These are phyloP conservation scores for Neosalanx taihuensis DNA, from an alignment of 2,797 vertebrate genomes.

Conservation along the genomic window DNA sequence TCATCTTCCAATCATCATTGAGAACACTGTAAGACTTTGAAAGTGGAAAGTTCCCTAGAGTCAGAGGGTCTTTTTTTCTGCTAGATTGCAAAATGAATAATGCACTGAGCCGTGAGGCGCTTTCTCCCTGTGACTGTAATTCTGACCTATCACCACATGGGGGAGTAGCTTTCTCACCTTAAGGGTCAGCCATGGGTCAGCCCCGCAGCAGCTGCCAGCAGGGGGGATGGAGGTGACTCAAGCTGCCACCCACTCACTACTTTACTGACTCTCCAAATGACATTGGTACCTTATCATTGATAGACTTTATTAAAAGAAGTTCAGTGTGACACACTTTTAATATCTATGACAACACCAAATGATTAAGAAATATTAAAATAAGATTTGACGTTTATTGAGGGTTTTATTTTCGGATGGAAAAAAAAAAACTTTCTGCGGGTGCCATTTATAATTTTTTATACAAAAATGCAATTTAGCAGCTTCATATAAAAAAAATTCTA, in stretches of 20 bases:
- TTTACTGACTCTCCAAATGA: conserved; percentile 53
- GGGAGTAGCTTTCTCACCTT: conserved; percentile 57
- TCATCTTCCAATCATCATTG: conserved; percentile 5
- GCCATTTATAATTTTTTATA: conserved; percentile 66
- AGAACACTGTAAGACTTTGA: conserved; percentile 40
- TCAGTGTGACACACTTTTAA: conserved; percentile 65
- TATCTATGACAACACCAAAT: conserved; percentile 64
- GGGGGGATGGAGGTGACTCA: conserved; percentile 38
- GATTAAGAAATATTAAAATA: conserved; percentile 67
- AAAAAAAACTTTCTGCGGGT: conserved; percentile 55
- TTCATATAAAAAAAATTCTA: conserved; percentile 63
- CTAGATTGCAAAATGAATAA: conserved; percentile 59
- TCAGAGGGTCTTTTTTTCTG: conserved; percentile 51
- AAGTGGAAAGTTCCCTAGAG: conserved; percentile 58
- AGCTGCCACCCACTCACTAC: conserved; percentile 58
- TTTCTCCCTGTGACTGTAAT: conserved; percentile 64
- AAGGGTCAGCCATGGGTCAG: conserved; percentile 61
- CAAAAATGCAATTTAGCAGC: conserved; percentile 66
- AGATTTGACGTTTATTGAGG: conserved; percentile 45
- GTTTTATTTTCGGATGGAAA: conserved; percentile 53
- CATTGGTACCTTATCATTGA: conserved; percentile 48
- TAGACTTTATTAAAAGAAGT: conserved; percentile 61
- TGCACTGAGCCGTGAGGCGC: conserved; percentile 60
- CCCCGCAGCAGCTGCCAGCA: conserved; percentile 43
- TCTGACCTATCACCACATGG: conserved; percentile 71